Percentiles rank a stretch among this genome's conserved stretches.
Conservation (phyloP, 2,113 vertebrate genomes). For the Apodemus sylvaticus region DNA sequence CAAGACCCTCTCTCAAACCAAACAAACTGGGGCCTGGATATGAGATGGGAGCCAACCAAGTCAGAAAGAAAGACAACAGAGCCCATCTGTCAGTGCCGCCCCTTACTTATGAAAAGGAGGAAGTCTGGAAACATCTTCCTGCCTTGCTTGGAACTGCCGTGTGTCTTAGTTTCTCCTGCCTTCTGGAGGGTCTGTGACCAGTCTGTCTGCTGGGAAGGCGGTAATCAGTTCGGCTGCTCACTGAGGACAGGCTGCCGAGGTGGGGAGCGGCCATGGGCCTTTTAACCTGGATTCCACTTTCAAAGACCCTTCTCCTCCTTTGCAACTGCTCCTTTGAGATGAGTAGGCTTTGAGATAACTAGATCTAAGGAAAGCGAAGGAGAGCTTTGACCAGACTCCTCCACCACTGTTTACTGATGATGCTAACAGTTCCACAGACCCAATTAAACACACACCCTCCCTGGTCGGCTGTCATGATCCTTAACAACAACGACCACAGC, state of each 20-base stretch:
- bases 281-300: slow-evolving; percentile 21
- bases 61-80: neutral
- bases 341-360: slow-evolving; percentile 3
- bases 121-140: neutral
- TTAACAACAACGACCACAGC: neutral
- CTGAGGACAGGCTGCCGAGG: neutral
- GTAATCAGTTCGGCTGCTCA: too few species aligned
- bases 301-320: neutral
- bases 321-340: neutral
- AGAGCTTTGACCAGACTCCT: slow-evolving; percentile 3
- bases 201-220: neutral
- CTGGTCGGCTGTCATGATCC: neutral
- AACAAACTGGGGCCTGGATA: too few species aligned
- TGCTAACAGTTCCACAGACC: neutral
- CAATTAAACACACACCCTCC: neutral
- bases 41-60: neutral
- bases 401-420: slow-evolving; percentile 34
- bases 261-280: neutral
- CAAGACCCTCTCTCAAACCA: neutral
- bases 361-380: neutral
- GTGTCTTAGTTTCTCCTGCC: neutral
- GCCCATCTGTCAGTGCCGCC: neutral
- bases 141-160: neutral
- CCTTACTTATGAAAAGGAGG: neutral
- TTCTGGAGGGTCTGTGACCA: fast-evolving